Percentiles rank a stretch among this genome's conserved stretches.
Evolutionary conservation across 2,113 vertebrate species (phyloP).

Genomic region (Micromys minutus): DNA sequence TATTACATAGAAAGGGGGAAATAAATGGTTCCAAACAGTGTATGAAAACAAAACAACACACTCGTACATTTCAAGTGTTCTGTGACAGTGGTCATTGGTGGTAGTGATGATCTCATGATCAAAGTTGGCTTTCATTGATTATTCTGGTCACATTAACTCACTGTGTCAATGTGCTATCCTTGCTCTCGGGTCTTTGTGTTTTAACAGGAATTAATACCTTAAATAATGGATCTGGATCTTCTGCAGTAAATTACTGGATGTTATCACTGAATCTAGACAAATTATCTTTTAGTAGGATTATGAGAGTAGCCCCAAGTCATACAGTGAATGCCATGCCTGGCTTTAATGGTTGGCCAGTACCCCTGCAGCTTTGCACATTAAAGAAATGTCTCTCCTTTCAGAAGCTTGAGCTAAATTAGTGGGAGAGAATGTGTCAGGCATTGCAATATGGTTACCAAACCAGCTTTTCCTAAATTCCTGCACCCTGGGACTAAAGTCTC

Average conservation of each 20-base stretch:
- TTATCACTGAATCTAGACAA: slow-evolving; percentile 34
- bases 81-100: neutral
- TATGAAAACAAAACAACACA: neutral
- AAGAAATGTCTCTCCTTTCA: neutral
- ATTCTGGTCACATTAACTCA: neutral
- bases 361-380: neutral
- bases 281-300: slow-evolving; percentile 44
- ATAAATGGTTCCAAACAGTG: neutral
- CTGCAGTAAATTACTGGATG: neutral
- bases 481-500: neutral
- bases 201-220: slow-evolving; percentile 32
- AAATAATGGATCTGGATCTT: neutral
- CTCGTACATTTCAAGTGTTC: neutral
- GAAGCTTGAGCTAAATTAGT: slow-evolving; percentile 21
- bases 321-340: neutral
- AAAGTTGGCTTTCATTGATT: neutral
- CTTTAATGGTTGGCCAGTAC: neutral
- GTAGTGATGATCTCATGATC: neutral
- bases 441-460: neutral
- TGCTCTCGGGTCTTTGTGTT: neutral
- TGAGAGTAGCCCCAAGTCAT: neutral
- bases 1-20: neutral
- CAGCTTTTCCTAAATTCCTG: neutral
- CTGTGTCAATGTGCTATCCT: neutral
- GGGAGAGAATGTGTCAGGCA: neutral